phyloP scores from a whole-genome alignment of 2,888 invertebrate genomes.

The Biston stratarius region DNA sequence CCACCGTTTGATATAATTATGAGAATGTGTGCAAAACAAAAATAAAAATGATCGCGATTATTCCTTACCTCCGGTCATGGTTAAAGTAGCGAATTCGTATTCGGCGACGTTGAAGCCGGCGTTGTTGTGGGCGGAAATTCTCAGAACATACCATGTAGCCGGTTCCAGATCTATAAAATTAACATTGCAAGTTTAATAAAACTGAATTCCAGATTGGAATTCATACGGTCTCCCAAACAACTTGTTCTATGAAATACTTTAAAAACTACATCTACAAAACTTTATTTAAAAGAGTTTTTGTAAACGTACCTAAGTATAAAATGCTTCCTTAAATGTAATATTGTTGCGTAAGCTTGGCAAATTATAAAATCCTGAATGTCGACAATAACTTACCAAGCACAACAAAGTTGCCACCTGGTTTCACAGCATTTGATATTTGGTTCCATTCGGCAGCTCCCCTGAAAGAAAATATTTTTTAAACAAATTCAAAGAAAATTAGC shows the following conservation, averaged over 20 bases:
- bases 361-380: background rate
- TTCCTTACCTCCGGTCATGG: slow-evolving; percentile 95
- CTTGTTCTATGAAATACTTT: too few species aligned
- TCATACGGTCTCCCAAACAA: background rate
- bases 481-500: background rate
- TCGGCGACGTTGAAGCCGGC: slow-evolving; percentile 98
- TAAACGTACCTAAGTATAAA: too few species aligned
- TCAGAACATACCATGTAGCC: slow-evolving; percentile 96
- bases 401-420: slow-evolving; percentile 96
- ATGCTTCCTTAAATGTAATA: background rate
- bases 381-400: slow-evolving; percentile 86
- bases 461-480: slow-evolving; percentile 37
- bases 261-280: too few species aligned
- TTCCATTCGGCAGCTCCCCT: slow-evolving; percentile 96
- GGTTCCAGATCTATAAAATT: slow-evolving; percentile 91
- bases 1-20: too few species aligned
- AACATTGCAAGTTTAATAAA: background rate
- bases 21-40: background rate
- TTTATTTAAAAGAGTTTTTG: too few species aligned
- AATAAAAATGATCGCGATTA: background rate
- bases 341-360: background rate
- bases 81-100: slow-evolving; percentile 97
- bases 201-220: background rate
- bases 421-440: slow-evolving; percentile 97
- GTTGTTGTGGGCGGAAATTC: slow-evolving; percentile 97